A percentile compares a stretch with the other conserved stretches of the same genome.
These are phyloP conservation scores for Hyles euphorbiae DNA, from an alignment of 1,140 invertebrate genomes.

Conservation along the genomic window DNA sequence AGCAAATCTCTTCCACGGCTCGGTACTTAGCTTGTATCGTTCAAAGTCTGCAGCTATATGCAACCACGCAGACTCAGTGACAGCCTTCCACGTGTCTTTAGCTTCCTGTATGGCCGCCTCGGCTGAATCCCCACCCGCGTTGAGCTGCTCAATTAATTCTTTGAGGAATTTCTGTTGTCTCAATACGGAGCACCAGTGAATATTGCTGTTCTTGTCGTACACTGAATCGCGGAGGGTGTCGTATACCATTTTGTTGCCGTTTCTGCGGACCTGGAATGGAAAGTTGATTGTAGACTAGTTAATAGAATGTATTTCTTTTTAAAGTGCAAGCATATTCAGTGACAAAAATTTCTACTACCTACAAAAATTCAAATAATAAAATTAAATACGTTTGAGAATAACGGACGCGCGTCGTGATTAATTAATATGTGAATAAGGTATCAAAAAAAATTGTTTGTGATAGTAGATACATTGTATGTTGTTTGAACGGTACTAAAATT, in stretches of 20 bases:
- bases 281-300: background rate
- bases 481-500: too few species aligned
- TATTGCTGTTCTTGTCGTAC: conserved; percentile 82
- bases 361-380: too few species aligned
- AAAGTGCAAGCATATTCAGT: too few species aligned
- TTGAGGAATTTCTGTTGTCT: conserved; percentile 87
- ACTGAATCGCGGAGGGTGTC: conserved; percentile 53
- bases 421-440: background rate
- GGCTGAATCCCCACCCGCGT: conserved; percentile 71
- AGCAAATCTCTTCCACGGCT: conserved; percentile 76
- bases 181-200: conserved; percentile 81
- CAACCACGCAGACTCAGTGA: conserved; percentile 79
- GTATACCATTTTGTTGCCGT: conserved; percentile 60
- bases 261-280: conserved; percentile 46
- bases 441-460: background rate
- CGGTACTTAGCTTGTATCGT: conserved; percentile 66
- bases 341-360: too few species aligned
- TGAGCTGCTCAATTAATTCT: conserved; percentile 78
- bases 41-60: conserved; percentile 85
- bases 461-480: too few species aligned
- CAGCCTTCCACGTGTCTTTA: conserved; percentile 76
- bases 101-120: conserved; percentile 78
- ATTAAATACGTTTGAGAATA: too few species aligned
- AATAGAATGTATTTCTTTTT: background rate
- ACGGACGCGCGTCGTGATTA: too few species aligned